These are phyloP conservation scores for Lasius fuliginosus DNA, from an alignment of 2,888 invertebrate genomes.

Conservation along the genomic window DNA sequence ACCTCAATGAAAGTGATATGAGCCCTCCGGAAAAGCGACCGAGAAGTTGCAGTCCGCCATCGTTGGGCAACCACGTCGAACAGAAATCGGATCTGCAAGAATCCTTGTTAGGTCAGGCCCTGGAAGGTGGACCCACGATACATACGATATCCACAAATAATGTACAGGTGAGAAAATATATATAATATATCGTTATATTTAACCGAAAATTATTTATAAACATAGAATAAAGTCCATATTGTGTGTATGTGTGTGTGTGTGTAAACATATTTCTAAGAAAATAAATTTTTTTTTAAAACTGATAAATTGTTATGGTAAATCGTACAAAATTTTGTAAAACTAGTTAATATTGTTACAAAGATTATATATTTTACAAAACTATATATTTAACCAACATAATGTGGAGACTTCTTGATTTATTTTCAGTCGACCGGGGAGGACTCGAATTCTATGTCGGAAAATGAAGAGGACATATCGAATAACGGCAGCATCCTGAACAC, in stretches of 20 bases:
- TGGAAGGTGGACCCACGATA: constrained; percentile 91
- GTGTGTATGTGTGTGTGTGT: too few species aligned
- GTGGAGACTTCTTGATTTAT: background rate
- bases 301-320: background rate
- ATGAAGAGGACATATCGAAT: constrained; percentile 85
- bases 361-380: background rate
- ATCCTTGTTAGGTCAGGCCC: constrained; percentile 92
- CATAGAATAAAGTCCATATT: background rate
- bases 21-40: constrained; percentile 88
- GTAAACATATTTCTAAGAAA: background rate
- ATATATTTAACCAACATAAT: background rate
- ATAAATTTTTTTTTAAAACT: constrained; percentile 3
- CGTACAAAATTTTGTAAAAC: background rate
- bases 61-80: constrained; percentile 83
- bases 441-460: constrained; percentile 89
- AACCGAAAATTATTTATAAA: background rate
- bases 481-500: constrained; percentile 93
- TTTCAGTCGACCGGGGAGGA: constrained; percentile 92
- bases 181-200: background rate
- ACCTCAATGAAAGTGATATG: constrained; percentile 86
- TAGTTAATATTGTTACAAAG: background rate
- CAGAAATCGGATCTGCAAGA: constrained; percentile 89
- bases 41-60: constrained; percentile 84
- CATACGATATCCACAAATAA: constrained; percentile 87
- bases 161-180: constrained; percentile 85